These are phyloP conservation scores for Gambusia holbrooki DNA, from an alignment of 2,113 vertebrate genomes.

Conservation along the genomic window DNA sequence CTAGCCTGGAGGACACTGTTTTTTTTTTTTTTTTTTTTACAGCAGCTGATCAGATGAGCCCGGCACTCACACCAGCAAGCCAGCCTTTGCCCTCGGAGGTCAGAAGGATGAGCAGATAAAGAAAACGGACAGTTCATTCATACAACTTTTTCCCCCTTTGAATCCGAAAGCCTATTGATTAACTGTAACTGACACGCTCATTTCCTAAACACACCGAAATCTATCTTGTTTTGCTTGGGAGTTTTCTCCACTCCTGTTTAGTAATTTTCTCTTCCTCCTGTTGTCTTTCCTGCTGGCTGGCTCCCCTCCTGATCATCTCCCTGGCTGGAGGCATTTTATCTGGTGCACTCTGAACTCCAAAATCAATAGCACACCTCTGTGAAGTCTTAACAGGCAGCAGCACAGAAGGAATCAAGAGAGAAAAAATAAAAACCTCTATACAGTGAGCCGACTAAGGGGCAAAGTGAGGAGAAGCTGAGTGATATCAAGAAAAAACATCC, in stretches of 20 bases:
- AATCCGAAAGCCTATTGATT: slow-evolving; percentile 75
- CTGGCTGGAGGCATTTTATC: slow-evolving; percentile 46
- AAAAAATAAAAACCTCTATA: not conserved
- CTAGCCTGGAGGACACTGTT: slow-evolving; percentile 65
- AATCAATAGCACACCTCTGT: slow-evolving; percentile 61
- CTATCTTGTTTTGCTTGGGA: slow-evolving; percentile 51
- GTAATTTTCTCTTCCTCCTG: slow-evolving; percentile 33
- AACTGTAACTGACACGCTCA: slow-evolving; percentile 53
- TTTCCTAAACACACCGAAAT: slow-evolving; percentile 56
- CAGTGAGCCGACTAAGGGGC: not conserved
- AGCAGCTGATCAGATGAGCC: slow-evolving; percentile 62
- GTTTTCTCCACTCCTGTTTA: slow-evolving; percentile 37
- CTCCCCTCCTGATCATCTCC: slow-evolving; percentile 13
- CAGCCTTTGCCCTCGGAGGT: slow-evolving; percentile 41
- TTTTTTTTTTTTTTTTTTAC: slow-evolving; percentile 49
- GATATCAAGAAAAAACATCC: slow-evolving; percentile 19
- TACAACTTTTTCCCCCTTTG: slow-evolving; percentile 41
- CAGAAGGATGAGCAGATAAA: slow-evolving; percentile 42
- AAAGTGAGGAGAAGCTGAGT: slow-evolving; percentile 9
- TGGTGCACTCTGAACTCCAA: slow-evolving; percentile 52
- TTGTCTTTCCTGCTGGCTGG: slow-evolving; percentile 8
- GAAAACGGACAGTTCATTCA: slow-evolving; percentile 42
- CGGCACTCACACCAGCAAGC: slow-evolving; percentile 29
- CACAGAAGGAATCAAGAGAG: slow-evolving; percentile 5
- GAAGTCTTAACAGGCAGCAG: slow-evolving; percentile 32